Evolutionary conservation across 2,888 invertebrate species (phyloP).

Genomic region (Odontocolon sp.): DNA sequence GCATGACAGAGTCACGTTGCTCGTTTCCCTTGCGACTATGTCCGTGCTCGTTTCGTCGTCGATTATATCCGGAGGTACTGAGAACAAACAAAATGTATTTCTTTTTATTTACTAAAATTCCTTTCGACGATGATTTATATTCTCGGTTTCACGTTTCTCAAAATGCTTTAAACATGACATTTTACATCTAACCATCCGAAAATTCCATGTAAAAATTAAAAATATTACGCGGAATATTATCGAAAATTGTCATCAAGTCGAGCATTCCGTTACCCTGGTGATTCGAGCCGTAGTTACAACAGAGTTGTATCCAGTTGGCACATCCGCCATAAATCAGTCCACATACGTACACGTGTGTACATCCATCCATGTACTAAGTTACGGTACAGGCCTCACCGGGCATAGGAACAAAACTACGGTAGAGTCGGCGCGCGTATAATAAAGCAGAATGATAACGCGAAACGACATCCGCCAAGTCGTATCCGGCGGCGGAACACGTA

Average conservation of each 20-base stretch:
- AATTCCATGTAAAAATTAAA: too few species aligned
- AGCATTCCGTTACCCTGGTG: too few species aligned
- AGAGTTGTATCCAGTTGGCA: background rate
- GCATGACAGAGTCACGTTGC: constrained; percentile 92
- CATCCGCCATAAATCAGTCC: constrained; percentile 16
- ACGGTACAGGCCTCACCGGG: constrained; percentile 5
- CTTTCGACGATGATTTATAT: background rate
- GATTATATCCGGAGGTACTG: constrained; percentile 93
- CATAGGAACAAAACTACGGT: too few species aligned
- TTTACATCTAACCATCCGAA: too few species aligned
- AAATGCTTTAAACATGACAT: too few species aligned
- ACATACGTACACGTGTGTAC: background rate
- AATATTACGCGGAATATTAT: too few species aligned
- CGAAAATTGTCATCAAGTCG: too few species aligned
- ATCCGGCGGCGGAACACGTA: constrained; percentile 66
- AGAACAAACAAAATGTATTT: constrained; percentile 22
- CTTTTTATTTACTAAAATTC: background rate
- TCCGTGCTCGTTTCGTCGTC: constrained; percentile 92
- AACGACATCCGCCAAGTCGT: constrained; percentile 68
- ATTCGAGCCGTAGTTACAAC: background rate
- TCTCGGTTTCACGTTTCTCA: too few species aligned
- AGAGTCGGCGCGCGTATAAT: constrained; percentile 52
- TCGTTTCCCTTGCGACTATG: constrained; percentile 93
- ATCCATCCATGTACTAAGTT: background rate
- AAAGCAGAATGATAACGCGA: constrained; percentile 72